Base-by-base conservation (phyloP, 2,113 vertebrate genomes). In the Henicopernis longicauda region DNA sequence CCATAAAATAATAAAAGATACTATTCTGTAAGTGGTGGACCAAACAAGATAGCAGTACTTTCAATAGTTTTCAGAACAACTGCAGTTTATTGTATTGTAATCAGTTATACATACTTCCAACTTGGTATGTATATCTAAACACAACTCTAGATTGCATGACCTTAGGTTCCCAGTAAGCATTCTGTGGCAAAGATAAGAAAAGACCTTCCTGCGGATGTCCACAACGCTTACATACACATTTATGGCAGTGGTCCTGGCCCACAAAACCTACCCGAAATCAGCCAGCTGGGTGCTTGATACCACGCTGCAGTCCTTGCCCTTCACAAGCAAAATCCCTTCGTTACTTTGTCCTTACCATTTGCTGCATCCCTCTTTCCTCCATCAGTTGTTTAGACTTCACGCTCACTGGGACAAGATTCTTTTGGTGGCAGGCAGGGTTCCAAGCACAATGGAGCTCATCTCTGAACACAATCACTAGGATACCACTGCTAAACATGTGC, bases 121-220 rank as follows among this genome's bases (percentile, higher is more conserved):
- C 26, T 27, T 7, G 3, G 32, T 21, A 23, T 0, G 3, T 4
- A 2, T 36, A 70, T 6, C 32, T 16, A 6, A 4, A 13, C 8
- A 55, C 55, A 44, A 7, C 12, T 21, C 44, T 13, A 13, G 21
- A 9, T 3, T 9, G 50, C 40, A 31, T 1, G 34, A 22, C 3
- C 40, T 21, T 3, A 34, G 22, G 36, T 29, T 38, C 58, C 26
- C 70, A 67, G 32, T 5, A 31, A 69, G 15, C 9, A 9, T 1
- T 52, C 66, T 12, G 65, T 5, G 25, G 32, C 67, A 44, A 8
- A 20, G 38, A 13, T 2, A 18, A 7, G 38, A 36, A 47, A 47
- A 62, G 19, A 42, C 17, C 58, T 25, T 36, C 54, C 84, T 73
- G 44, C 54, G n/a, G 23, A 3, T 3, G 22, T 3, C 36, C 63